Percentiles rank a stretch among this genome's conserved stretches.
Evolutionary conservation across 37 sponge, comb jelly and placozoan genomes (phyloP).

Genomic region (Lycopodina hypogea): DNA sequence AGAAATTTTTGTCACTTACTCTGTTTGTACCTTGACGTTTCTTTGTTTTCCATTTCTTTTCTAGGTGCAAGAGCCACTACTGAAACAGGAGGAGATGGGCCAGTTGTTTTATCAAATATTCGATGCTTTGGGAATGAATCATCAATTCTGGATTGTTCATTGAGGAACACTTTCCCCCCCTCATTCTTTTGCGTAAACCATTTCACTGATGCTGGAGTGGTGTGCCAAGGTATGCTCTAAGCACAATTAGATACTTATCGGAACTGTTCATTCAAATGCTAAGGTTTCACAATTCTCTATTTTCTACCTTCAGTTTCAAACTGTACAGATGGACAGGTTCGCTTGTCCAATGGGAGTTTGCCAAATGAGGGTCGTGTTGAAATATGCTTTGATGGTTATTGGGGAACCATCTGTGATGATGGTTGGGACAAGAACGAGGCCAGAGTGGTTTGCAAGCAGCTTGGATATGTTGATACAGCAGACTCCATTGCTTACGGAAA

Average conservation of each 20-base stretch:
- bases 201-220: background rate
- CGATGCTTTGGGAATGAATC: constrained; percentile 5
- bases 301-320: background rate
- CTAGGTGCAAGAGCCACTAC: background rate
- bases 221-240: constrained; percentile 2
- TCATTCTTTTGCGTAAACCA: background rate
- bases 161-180: background rate
- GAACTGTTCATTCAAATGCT: background rate
- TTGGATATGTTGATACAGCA: constrained; percentile 1
- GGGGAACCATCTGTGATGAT: constrained; percentile 42
- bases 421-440: constrained; percentile 1
- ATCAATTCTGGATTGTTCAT: background rate
- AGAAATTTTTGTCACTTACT: no score
- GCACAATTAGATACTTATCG: background rate
- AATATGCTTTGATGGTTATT: background rate
- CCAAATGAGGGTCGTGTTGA: constrained; percentile 25
- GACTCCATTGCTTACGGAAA: constrained; percentile 1
- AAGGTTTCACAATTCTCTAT: background rate
- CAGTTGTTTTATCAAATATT: background rate
- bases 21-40: no score
- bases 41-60: background rate
- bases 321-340: constrained; percentile 16
- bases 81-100: background rate
- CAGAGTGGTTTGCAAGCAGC: constrained; percentile 24
- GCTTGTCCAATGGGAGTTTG: background rate